Evolutionary conservation across 2,113 vertebrate species (phyloP).

Genomic region (Sapayoa aenigma): DNA sequence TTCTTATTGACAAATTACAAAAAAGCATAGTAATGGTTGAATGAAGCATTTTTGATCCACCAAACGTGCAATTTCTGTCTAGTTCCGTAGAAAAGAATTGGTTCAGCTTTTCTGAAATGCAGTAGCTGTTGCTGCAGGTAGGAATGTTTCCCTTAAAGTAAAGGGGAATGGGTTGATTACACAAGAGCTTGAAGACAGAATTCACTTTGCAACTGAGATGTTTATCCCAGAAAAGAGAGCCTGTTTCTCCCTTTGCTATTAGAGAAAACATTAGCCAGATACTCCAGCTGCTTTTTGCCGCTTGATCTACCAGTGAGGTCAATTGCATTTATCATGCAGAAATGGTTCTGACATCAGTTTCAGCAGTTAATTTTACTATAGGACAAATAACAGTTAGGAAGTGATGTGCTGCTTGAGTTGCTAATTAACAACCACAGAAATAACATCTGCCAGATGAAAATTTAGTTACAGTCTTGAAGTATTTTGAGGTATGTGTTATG

Average conservation of each 20-base stretch:
- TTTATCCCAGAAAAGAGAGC: constrained; percentile 3
- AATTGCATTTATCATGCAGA: constrained; percentile 48
- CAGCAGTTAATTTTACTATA: constrained; percentile 45
- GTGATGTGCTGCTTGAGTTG: constrained; percentile 19
- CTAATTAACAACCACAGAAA: constrained; percentile 36
- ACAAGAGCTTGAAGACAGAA: neutral
- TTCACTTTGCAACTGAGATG: constrained; percentile 13
- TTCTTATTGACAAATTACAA: neutral
- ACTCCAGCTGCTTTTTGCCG: constrained; percentile 40
- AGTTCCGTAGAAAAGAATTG: neutral
- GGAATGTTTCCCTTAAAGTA: neutral
- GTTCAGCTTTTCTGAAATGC: neutral
- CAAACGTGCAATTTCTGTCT: neutral
- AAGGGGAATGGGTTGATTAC: neutral
- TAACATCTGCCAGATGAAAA: constrained; percentile 9
- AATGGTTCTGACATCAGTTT: constrained; percentile 42
- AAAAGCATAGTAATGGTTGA: neutral
- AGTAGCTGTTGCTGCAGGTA: neutral
- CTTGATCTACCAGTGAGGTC: constrained; percentile 60
- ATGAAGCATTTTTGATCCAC: neutral
- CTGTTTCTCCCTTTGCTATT: neutral
- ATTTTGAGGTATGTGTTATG: neutral
- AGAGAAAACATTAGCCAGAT: neutral
- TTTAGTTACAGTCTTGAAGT: neutral
- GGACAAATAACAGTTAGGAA: constrained; percentile 22